phyloP scores from a whole-genome alignment of 2,113 vertebrate genomes.

The Mesocricetus auratus region DNA sequence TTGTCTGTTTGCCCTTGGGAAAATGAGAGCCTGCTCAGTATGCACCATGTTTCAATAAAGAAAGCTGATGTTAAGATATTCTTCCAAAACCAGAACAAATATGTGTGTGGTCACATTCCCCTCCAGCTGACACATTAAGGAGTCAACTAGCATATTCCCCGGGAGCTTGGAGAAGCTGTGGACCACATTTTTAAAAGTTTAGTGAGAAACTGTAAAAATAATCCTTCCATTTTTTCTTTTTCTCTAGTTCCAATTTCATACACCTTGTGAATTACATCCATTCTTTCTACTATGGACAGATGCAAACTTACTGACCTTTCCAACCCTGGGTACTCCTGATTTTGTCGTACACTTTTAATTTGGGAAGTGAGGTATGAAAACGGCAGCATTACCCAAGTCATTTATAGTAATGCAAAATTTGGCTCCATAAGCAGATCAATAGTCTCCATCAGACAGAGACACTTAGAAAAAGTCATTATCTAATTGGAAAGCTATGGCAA shows the following conservation, averaged over 20 bases:
- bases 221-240: conserved; percentile 17
- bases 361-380: conserved; percentile 44
- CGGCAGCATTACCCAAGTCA: conserved; percentile 48
- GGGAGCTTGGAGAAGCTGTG: neutral
- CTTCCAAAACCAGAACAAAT: neutral
- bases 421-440: conserved; percentile 71
- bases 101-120: neutral
- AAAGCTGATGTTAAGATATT: neutral
- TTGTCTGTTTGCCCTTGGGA: neutral
- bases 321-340: conserved; percentile 33
- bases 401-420: conserved; percentile 80
- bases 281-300: neutral
- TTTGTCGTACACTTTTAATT: conserved; percentile 66
- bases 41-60: neutral
- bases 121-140: neutral
- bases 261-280: neutral
- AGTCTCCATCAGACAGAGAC: conserved; percentile 53
- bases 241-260: neutral
- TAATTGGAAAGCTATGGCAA: conserved; percentile 68
- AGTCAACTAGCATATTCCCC: neutral
- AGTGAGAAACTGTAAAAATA: neutral
- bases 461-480: conserved; percentile 64
- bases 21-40: neutral
- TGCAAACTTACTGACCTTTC: neutral
- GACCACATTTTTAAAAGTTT: conserved; percentile 1